Percentiles rank a stretch among this genome's conserved stretches.
These are phyloP conservation scores for Pungitius pungitius DNA, from an alignment of 2,113 vertebrate genomes.

Conservation along the genomic window DNA sequence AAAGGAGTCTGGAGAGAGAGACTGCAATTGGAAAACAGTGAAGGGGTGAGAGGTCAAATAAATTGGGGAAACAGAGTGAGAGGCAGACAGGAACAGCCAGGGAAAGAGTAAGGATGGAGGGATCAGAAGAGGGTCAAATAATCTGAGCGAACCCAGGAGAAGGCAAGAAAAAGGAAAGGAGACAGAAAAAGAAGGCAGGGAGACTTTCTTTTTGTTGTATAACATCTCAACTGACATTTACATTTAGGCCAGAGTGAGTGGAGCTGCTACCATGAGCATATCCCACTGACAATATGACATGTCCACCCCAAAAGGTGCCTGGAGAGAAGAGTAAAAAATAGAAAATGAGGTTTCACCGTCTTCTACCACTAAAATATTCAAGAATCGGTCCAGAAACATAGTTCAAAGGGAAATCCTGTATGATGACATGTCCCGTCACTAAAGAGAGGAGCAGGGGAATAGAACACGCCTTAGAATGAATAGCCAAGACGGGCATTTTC, in stretches of 20 bases:
- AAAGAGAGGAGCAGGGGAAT: conserved; percentile 7
- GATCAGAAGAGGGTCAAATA: background rate
- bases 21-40: background rate
- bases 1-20: background rate
- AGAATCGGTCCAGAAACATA: conserved; percentile 24
- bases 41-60: background rate
- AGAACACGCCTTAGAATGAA: conserved; percentile 23
- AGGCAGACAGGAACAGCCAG: background rate
- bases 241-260: conserved; percentile 64
- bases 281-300: conserved; percentile 65
- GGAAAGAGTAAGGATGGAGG: background rate
- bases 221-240: conserved; percentile 66
- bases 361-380: conserved; percentile 57
- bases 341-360: conserved; percentile 55
- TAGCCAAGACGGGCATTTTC: background rate
- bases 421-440: conserved; percentile 43
- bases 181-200: conserved; percentile 31
- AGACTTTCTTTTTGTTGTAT: conserved; percentile 39
- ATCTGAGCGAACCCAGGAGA: conserved; percentile 2
- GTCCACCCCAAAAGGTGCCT: conserved; percentile 43
- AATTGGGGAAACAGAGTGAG: background rate
- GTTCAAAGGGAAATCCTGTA: conserved; percentile 59
- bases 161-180: background rate
- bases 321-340: conserved; percentile 42
- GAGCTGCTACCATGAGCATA: conserved; percentile 48